Evolutionary conservation across 2,797 vertebrate genomes (phyloP).

Genomic region (Limnodromus scolopaceus): DNA sequence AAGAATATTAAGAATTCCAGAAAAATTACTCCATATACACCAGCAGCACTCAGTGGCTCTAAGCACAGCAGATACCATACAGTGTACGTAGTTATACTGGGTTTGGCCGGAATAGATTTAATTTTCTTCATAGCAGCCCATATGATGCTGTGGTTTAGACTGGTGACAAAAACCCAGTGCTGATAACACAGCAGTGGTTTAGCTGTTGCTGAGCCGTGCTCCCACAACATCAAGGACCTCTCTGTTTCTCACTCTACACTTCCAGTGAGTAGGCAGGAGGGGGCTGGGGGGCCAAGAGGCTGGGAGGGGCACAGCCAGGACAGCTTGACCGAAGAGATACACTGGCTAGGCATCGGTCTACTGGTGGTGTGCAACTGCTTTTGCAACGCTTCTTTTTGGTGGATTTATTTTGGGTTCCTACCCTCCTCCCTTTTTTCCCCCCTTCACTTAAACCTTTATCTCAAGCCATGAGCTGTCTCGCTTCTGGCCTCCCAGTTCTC

Average conservation of each 20-base stretch:
- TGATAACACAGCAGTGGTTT: not conserved
- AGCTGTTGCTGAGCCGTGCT: not conserved
- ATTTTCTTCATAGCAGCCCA: not conserved
- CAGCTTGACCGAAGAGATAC: not conserved
- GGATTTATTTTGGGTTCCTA: not conserved
- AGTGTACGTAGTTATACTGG: fast-evolving
- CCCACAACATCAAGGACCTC: not conserved
- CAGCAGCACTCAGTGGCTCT: not conserved
- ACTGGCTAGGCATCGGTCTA: too few relatives aligned
- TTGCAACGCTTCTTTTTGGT: not conserved
- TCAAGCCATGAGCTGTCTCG: fast-evolving
- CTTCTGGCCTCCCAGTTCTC: not conserved
- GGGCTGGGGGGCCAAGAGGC: not conserved
- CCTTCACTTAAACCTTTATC: not conserved
- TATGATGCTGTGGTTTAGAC: not conserved
- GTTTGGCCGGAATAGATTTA: not conserved
- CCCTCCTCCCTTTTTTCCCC: too few relatives aligned
- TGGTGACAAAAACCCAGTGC: not conserved
- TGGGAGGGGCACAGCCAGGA: not conserved
- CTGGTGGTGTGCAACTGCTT: not conserved
- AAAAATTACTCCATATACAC: not conserved
- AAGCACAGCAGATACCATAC: not conserved
- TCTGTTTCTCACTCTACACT: not conserved
- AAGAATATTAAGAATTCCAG: not conserved
- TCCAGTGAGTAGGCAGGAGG: not conserved